Percentiles rank a stretch among this genome's conserved stretches.
phyloP scores from a whole-genome alignment of 2,797 vertebrate genomes.

The Sardinella longiceps region DNA sequence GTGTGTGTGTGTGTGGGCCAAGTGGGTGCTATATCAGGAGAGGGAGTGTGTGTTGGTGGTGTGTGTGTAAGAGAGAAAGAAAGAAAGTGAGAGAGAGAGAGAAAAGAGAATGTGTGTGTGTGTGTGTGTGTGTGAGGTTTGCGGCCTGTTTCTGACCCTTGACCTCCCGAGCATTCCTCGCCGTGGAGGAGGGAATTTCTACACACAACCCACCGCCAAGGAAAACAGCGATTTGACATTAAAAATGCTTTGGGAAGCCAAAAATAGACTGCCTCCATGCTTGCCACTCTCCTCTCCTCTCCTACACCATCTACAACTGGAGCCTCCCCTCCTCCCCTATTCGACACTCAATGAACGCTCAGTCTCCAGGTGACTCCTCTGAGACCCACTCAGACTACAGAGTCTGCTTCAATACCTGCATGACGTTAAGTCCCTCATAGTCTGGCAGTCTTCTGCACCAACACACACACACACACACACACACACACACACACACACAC shows the following conservation, averaged over 20 bases:
- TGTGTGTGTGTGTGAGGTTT: constrained; percentile 12
- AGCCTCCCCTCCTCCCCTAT: constrained; percentile 9
- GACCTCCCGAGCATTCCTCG: constrained; percentile 51
- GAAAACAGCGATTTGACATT: constrained; percentile 44
- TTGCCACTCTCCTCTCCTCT: constrained; percentile 30
- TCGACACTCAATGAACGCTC: not conserved
- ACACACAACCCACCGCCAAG: constrained; percentile 43
- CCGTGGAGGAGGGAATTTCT: constrained; percentile 48
- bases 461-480: not conserved
- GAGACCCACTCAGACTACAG: not conserved
- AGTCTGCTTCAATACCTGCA: not conserved
- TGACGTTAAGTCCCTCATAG: not conserved
- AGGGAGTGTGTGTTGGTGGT: constrained; percentile 11
- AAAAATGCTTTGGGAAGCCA: constrained; percentile 42
- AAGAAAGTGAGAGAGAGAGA: not conserved
- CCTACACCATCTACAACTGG: constrained; percentile 11
- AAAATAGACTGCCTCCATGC: constrained; percentile 50
- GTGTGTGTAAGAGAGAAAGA: not conserved
- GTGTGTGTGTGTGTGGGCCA: not conserved
- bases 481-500: not conserved
- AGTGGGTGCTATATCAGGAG: constrained; percentile 30
- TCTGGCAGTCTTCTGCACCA: not conserved
- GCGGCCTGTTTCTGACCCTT: constrained; percentile 39
- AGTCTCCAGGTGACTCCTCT: constrained; percentile 26
- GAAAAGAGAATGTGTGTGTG: not conserved